Conservation (phyloP, 2,113 vertebrate genomes). For the Hippocampus abdominalis region DNA sequence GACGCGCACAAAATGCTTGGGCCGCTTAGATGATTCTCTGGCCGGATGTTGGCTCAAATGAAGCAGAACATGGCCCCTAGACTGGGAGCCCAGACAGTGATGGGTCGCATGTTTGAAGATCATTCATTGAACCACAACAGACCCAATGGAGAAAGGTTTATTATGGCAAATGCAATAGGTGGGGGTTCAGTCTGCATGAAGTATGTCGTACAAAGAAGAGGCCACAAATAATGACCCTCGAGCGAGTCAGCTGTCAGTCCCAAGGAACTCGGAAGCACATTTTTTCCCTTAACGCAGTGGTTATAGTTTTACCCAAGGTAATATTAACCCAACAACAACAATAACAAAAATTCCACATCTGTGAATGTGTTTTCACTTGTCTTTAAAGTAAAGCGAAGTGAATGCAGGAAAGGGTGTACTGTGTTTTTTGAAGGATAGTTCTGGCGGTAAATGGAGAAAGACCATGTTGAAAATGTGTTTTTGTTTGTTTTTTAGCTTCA, state of each 20-base stretch:
- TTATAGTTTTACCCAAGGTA: no score
- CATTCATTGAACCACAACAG: slow-evolving; percentile 49
- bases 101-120: slow-evolving; percentile 66
- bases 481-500: no score
- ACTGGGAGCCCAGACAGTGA: slow-evolving; percentile 47
- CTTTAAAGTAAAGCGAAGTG: no score
- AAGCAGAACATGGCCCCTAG: slow-evolving; percentile 58
- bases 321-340: no score
- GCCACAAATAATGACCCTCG: neutral
- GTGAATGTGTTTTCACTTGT: no score
- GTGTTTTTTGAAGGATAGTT: no score
- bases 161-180: slow-evolving; percentile 24
- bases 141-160: slow-evolving; percentile 36
- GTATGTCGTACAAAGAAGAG: slow-evolving; percentile 7
- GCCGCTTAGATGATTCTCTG: slow-evolving; percentile 48
- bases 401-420: no score
- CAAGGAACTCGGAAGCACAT: no score
- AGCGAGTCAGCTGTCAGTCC: neutral
- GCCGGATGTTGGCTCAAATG: slow-evolving; percentile 66
- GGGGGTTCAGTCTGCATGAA: slow-evolving; percentile 31
- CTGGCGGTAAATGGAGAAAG: no score
- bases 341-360: no score
- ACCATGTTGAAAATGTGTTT: no score
- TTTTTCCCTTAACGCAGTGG: no score
- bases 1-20: slow-evolving; percentile 50